Conservation (phyloP, 2,113 vertebrate genomes). For the Struthidea cinerea region DNA sequence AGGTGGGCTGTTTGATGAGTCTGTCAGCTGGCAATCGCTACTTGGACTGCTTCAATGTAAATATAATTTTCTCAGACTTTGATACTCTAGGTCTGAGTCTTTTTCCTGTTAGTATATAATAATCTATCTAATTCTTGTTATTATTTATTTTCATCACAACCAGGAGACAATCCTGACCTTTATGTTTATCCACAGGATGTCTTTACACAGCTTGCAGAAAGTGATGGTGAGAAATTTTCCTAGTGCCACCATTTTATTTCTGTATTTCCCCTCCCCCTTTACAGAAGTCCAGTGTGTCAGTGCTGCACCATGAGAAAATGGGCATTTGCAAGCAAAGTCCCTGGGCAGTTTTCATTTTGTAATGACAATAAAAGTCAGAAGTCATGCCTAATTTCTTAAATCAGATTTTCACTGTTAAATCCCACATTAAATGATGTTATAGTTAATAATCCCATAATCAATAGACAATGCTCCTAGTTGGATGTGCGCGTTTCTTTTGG, state of each 20-base stretch:
- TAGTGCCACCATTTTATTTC: background rate
- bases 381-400: background rate
- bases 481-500: background rate
- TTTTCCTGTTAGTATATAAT: background rate
- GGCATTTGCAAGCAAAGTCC: background rate
- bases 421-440: background rate
- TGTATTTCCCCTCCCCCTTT: background rate
- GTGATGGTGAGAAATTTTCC: background rate
- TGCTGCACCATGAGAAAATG: background rate
- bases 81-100: background rate
- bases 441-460: background rate
- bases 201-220: background rate
- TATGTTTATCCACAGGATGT: background rate
- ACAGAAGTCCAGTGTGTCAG: background rate
- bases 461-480: background rate
- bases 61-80: constrained; percentile 15
- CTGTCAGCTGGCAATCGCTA: constrained; percentile 22
- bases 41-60: constrained; percentile 37
- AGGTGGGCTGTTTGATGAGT: constrained; percentile 55
- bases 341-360: background rate
- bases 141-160: background rate
- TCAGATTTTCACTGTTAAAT: background rate
- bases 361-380: background rate
- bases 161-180: background rate
- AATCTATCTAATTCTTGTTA: background rate